Base-by-base conservation (phyloP, 2,797 vertebrate species). In the Cyclopterus lumpus region DNA sequence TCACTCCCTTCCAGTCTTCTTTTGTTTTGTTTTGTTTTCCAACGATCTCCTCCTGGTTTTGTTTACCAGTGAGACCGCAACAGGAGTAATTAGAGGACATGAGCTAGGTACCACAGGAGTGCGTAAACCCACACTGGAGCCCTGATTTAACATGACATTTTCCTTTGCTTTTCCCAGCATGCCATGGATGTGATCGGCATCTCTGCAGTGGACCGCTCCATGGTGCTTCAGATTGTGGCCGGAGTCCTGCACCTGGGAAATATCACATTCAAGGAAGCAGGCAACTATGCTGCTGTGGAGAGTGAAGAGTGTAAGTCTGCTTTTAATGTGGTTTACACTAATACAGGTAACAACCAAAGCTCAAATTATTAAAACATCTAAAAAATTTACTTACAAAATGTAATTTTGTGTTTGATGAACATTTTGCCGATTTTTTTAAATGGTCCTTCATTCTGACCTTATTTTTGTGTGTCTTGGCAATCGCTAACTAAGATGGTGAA, bases 181-280 rank as follows among this genome's bases (percentile, higher is more conserved):
- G 98, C 98, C 48, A 99, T 99, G 98, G 94, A 93, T 2, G 98
- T 99, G 87, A 99, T 99, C 22, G 98, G 98, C 73, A 99, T 99
- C 86, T 94, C 96, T 3, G 89, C 93, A 0, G 95, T 95, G 67
- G 96, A 98, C 57, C 95, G 96, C 48, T 77, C 95, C 3, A 88
- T 99, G 94, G 98, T 99, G 63, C 93, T 99, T 58, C 98, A 99
- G 94, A 99, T 99, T 12, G 98, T 99, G 84, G 97, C 97, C 0
- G 98, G 98, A 60, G 91, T 99, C 67, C 94, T 99, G 55, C 98
- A 99, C 90, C 92, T 99, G 82, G 98, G 98, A 75, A 99, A 99
- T 89, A 97, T 99, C 93, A 97, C 85, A 82, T 99, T 99, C 93
- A 97, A 91, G 87, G 98, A 99, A 93, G 96, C 96, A 2, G 97